Conservation (phyloP, 2,113 vertebrate genomes). For the Malurus elegans region DNA sequence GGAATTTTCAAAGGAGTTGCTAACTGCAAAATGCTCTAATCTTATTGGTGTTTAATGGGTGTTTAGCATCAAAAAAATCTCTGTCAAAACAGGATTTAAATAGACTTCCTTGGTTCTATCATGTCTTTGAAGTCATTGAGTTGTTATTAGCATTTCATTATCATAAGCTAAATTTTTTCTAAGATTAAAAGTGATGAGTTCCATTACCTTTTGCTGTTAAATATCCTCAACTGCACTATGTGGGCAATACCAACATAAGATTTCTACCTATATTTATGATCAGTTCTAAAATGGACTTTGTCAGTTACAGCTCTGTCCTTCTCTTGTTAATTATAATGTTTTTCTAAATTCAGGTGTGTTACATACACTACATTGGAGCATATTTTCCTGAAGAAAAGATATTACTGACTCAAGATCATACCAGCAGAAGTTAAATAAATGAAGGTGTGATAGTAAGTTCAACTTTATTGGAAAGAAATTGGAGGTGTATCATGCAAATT, state of each 20-base stretch:
- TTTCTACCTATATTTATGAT: background rate
- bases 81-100: background rate
- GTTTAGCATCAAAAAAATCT: background rate
- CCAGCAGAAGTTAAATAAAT: background rate
- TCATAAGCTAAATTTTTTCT: background rate
- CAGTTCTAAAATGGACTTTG: background rate
- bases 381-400: background rate
- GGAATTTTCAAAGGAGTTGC: slow-evolving; percentile 2
- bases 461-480: background rate
- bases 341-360: background rate
- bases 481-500: background rate
- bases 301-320: background rate
- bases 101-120: background rate
- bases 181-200: background rate
- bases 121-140: background rate
- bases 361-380: background rate
- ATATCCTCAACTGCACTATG: background rate
- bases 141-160: background rate
- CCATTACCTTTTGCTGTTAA: background rate
- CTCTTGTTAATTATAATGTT: background rate
- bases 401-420: background rate
- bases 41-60: background rate
- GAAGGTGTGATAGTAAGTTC: background rate
- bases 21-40: background rate
- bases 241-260: background rate